Percentiles rank a stretch among this genome's conserved stretches.
Evolutionary conservation across 2,888 invertebrate genomes (phyloP).

Genomic region (Labia minor): DNA sequence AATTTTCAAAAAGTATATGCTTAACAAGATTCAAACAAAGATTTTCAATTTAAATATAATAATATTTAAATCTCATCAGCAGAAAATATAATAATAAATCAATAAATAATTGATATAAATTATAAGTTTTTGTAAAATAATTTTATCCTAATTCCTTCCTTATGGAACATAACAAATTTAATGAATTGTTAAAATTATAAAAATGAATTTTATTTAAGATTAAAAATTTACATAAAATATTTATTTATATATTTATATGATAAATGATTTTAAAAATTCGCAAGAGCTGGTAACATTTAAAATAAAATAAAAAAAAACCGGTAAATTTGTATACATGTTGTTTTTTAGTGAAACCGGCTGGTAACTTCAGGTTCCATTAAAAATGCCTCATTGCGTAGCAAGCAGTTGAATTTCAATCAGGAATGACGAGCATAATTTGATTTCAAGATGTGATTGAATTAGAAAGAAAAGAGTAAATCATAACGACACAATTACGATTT

Average conservation of each 20-base stretch:
- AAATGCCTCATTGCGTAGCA: background rate
- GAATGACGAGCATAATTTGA: background rate
- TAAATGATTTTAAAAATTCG: background rate
- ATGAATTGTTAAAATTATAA: too few relatives aligned
- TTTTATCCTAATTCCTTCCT: too few relatives aligned
- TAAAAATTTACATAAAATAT: slow-evolving; percentile 1
- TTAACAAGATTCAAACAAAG: too few relatives aligned
- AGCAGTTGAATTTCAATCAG: background rate
- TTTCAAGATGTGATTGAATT: background rate
- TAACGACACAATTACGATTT: background rate
- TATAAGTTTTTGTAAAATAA: too few relatives aligned
- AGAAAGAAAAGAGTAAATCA: too few relatives aligned
- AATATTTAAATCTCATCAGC: too few relatives aligned
- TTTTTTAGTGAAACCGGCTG: background rate
- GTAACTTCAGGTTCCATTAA: background rate
- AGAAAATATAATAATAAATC: too few relatives aligned
- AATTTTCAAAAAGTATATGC: too few relatives aligned
- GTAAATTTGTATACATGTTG: background rate
- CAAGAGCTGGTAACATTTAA: background rate
- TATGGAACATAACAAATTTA: too few relatives aligned
- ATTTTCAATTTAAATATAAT: too few relatives aligned
- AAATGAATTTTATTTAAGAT: background rate
- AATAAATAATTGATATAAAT: too few relatives aligned
- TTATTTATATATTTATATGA: background rate
- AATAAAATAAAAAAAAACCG: background rate